Percentiles rank a stretch among this genome's conserved stretches.
phyloP scores from a whole-genome alignment of 2,113 vertebrate genomes.

The Toxotes chatareus region DNA sequence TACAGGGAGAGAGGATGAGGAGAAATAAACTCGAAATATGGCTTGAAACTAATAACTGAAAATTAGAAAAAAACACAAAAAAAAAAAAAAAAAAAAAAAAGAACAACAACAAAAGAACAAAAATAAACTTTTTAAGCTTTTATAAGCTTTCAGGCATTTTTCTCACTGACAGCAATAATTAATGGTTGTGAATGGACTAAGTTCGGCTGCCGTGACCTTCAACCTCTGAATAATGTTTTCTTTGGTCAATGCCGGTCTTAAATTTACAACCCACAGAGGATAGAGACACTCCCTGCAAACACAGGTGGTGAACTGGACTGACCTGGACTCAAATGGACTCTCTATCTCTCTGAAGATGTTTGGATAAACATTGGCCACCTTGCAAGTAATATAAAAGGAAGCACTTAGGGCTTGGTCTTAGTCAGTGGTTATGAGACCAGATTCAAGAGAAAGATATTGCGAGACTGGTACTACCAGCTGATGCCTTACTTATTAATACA shows the following conservation, averaged over 20 bases:
- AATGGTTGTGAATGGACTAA: conserved; percentile 29
- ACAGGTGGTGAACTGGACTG: conserved; percentile 52
- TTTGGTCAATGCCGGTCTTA: conserved; percentile 39
- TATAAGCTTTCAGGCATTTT: background rate
- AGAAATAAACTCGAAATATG: background rate
- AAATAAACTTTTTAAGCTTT: background rate
- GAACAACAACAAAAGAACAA: background rate
- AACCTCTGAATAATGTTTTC: conserved; percentile 44
- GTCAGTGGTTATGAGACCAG: background rate
- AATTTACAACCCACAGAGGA: conserved; percentile 29
- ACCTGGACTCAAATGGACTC: conserved; percentile 11
- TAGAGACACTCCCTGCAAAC: conserved; percentile 34
- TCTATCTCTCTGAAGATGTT: conserved; percentile 25
- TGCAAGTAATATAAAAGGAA: conserved; percentile 6
- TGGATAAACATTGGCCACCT: conserved; percentile 28
- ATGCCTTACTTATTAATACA: background rate
- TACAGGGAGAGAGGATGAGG: conserved; percentile 2
- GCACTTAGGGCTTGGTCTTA: background rate
- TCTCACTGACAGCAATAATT: conserved; percentile 1
- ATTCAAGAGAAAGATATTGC: background rate
- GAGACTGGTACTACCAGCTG: conserved; percentile 39
- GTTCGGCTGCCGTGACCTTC: conserved; percentile 27
- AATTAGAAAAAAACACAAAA: background rate
- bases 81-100: background rate
- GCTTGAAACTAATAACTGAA: background rate